A percentile compares a stretch with the other conserved stretches of the same genome.
Evolutionary conservation across 2,888 invertebrate species (phyloP).

Genomic region (Pterostichus madidus): DNA sequence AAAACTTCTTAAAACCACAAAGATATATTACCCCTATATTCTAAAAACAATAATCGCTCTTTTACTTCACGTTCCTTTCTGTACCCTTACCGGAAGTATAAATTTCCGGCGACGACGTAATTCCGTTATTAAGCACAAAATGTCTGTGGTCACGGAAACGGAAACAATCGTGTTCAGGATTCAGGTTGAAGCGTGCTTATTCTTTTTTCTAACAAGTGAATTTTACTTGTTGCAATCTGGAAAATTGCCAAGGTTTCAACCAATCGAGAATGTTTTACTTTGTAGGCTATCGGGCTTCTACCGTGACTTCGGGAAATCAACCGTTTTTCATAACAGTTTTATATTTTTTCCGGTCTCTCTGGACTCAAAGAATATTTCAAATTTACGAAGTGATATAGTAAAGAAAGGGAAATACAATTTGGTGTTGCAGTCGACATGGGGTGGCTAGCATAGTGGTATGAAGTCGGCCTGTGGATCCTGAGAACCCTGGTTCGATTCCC

Average conservation of each 20-base stretch:
- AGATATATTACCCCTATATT: background rate
- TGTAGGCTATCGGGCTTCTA: conserved; percentile 3
- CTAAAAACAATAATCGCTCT: conserved; percentile 10
- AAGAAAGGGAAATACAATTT: too few relatives aligned
- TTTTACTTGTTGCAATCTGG: conserved; percentile 38
- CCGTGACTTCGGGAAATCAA: too few relatives aligned
- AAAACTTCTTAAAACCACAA: background rate
- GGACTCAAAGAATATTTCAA: background rate
- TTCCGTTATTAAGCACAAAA: conserved; percentile 18
- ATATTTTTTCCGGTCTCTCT: background rate
- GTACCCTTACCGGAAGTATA: background rate
- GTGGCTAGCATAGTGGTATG: too few relatives aligned
- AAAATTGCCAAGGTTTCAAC: conserved; percentile 23
- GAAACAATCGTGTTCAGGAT: conserved; percentile 18
- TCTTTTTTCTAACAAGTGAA: conserved; percentile 16
- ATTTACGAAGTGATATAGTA: background rate
- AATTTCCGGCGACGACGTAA: conserved; percentile 12
- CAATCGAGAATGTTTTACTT: conserved; percentile 17
- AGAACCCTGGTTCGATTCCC: too few relatives aligned
- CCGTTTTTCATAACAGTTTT: background rate
- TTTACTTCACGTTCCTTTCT: background rate
- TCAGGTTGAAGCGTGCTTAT: conserved; percentile 7
- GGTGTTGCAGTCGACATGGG: too few relatives aligned
- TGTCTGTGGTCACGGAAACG: conserved; percentile 32
- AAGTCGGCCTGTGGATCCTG: too few relatives aligned